A percentile compares a stretch with the other conserved stretches of the same genome.
phyloP scores from a whole-genome alignment of 2,113 vertebrate species.

The Cryptotis parvus region DNA sequence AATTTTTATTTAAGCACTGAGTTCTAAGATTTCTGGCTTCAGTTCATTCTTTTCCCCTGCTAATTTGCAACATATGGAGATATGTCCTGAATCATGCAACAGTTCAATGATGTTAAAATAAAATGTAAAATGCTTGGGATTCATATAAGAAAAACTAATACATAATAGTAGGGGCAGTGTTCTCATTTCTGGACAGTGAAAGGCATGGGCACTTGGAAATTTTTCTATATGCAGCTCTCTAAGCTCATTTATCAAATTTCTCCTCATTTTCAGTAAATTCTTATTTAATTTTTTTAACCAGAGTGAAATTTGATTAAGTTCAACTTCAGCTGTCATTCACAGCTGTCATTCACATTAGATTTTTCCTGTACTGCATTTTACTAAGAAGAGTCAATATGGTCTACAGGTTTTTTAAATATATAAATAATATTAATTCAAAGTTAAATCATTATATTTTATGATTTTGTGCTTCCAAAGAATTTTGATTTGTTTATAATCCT shows the following conservation, averaged over 20 bases:
- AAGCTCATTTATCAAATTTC: neutral
- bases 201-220: neutral
- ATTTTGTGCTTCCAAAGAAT: constrained; percentile 10
- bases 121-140: neutral
- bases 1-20: neutral
- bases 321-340: neutral
- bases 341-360: neutral
- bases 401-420: too few relatives aligned
- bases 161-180: neutral
- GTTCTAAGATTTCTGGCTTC: neutral
- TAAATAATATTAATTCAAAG: neutral
- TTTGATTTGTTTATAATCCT: constrained; percentile 53
- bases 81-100: neutral
- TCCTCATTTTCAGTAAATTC: constrained; percentile 30
- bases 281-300: constrained; percentile 24
- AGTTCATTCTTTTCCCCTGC: neutral
- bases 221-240: neutral
- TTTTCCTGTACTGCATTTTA: neutral
- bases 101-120: neutral
- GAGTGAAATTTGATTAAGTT: neutral
- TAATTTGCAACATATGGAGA: neutral
- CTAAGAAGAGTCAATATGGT: too few relatives aligned
- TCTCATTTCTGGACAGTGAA: neutral
- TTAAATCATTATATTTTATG: constrained; percentile 23
- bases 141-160: neutral